These are phyloP conservation scores for Diadumene lineata DNA, from an alignment of 92 coral and sea anemone genomes.

Conservation along the genomic window DNA sequence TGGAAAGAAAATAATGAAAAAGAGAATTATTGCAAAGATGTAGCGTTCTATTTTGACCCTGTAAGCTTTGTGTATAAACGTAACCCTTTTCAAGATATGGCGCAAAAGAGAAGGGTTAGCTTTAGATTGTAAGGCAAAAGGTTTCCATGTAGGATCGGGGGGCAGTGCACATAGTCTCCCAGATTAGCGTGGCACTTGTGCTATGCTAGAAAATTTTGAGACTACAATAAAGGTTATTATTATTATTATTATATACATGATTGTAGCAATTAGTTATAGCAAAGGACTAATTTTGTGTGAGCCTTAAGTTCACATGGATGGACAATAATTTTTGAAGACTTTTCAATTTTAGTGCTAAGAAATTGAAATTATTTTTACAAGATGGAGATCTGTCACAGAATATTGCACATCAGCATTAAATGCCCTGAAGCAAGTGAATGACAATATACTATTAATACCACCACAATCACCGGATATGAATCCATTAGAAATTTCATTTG, in stretches of 20 bases:
- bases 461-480: slow-evolving; percentile 48
- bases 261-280: slow-evolving; percentile 28
- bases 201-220: too few relatives aligned
- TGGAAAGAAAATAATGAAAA: slow-evolving; percentile 14
- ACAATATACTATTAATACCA: slow-evolving; percentile 30
- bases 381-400: slow-evolving; percentile 56
- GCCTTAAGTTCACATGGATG: slow-evolving; percentile 35
- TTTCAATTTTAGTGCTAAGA: slow-evolving; percentile 32
- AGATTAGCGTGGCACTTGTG: too few relatives aligned
- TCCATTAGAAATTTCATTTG: slow-evolving; percentile 43
- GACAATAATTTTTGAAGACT: slow-evolving; percentile 15
- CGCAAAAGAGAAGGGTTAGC: slow-evolving; percentile 38
- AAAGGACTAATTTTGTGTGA: slow-evolving; percentile 44
- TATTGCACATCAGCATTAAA: slow-evolving; percentile 4
- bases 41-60: slow-evolving; percentile 51
- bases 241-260: slow-evolving; percentile 13
- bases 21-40: slow-evolving; percentile 22
- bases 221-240: too few relatives aligned
- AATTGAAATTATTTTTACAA: slow-evolving; percentile 33
- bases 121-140: slow-evolving; percentile 51
- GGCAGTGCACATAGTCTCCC: too few relatives aligned
- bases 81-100: slow-evolving; percentile 48
- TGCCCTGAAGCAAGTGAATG: slow-evolving; percentile 16
- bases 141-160: slow-evolving; percentile 41
- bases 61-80: slow-evolving; percentile 34